Conservation (phyloP, 2,888 invertebrate genomes). For the Papilio elwesi region DNA sequence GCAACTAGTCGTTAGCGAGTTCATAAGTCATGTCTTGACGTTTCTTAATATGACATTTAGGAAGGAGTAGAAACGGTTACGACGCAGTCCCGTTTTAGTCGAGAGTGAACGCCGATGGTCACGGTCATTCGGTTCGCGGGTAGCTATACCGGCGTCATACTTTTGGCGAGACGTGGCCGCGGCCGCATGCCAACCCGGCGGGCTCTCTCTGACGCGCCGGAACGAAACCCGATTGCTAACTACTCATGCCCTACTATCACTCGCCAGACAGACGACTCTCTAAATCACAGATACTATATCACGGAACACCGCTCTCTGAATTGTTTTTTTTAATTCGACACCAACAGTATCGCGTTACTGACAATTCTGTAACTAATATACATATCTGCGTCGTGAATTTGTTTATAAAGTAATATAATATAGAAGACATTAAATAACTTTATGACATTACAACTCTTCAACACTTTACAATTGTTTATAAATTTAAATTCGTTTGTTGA, state of each 20-base stretch:
- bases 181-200: slow-evolving; percentile 54
- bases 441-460: too few species aligned
- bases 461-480: neutral
- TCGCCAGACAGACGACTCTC: slow-evolving; percentile 65
- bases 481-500: neutral
- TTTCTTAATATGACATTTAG: neutral
- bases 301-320: slow-evolving; percentile 29
- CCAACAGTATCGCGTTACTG: slow-evolving; percentile 43
- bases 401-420: neutral
- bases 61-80: slow-evolving; percentile 52
- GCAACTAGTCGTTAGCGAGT: neutral
- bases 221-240: slow-evolving; percentile 65
- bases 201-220: slow-evolving; percentile 67
- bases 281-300: slow-evolving; percentile 50
- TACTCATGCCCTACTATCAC: slow-evolving; percentile 77
- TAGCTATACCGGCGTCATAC: slow-evolving; percentile 60
- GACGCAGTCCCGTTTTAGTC: slow-evolving; percentile 61
- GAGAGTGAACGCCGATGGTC: slow-evolving; percentile 72
- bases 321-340: slow-evolving; percentile 41
- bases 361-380: slow-evolving; percentile 45
- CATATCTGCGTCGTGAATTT: slow-evolving; percentile 1
- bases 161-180: slow-evolving; percentile 59
- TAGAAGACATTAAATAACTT: too few species aligned
- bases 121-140: slow-evolving; percentile 64
- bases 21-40: neutral